Evolutionary conservation across 2,888 invertebrate species (phyloP).

Genomic region (Drosophila incognita): DNA sequence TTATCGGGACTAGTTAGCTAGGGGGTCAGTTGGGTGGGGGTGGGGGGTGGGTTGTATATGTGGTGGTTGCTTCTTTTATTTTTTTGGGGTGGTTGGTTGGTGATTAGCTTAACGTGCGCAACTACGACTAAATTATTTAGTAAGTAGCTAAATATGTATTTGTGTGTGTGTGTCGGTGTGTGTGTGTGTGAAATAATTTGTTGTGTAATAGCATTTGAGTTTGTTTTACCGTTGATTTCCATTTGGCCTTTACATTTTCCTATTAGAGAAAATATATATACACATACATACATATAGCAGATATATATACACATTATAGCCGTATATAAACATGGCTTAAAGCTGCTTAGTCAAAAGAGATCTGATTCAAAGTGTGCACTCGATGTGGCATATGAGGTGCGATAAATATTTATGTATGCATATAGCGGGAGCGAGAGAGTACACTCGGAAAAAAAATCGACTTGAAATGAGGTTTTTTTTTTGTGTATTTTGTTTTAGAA

Average conservation of each 20-base stretch:
- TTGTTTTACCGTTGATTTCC: slow-evolving; percentile 85
- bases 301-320: slow-evolving; percentile 24
- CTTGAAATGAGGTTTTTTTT: background rate
- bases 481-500: too few relatives aligned
- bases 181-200: slow-evolving; percentile 42
- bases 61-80: slow-evolving; percentile 6
- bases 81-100: slow-evolving; percentile 4
- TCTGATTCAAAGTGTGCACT: slow-evolving; percentile 44
- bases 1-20: slow-evolving; percentile 17
- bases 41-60: slow-evolving; percentile 14
- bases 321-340: slow-evolving; percentile 21
- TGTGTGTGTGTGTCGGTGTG: slow-evolving; percentile 19
- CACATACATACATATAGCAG: slow-evolving; percentile 34
- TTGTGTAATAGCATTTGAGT: slow-evolving; percentile 25
- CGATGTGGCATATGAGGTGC: slow-evolving; percentile 34
- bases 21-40: slow-evolving; percentile 8
- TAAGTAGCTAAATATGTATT: slow-evolving; percentile 13
- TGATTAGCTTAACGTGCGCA: slow-evolving; percentile 38
- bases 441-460: background rate
- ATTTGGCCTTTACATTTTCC: slow-evolving; percentile 84
- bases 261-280: slow-evolving; percentile 77
- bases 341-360: slow-evolving; percentile 2
- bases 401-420: slow-evolving; percentile 3
- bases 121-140: slow-evolving; percentile 46
- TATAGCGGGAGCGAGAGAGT: background rate